A percentile compares a stretch with the other conserved stretches of the same genome.
Conservation (phyloP, 2,113 vertebrate genomes). For the Eupsittula cactorum region DNA sequence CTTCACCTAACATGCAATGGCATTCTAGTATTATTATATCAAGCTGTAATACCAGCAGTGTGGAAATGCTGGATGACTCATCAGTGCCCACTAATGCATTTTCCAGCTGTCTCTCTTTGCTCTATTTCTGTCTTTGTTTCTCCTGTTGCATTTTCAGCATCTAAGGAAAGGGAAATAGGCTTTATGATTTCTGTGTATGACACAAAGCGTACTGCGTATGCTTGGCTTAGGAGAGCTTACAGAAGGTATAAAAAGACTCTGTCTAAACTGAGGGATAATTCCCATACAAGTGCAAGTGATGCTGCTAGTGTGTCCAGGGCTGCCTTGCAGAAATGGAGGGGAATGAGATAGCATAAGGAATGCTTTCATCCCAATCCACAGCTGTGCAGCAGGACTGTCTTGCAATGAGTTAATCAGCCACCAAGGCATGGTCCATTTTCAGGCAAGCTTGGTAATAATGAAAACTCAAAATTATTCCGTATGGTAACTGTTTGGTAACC, state of each 20-base stretch:
- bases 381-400: not conserved
- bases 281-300: not conserved
- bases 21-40: not conserved
- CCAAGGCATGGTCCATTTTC: not conserved
- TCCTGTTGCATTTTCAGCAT: not conserved
- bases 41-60: not conserved
- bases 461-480: not conserved
- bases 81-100: not conserved
- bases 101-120: not conserved
- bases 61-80: not conserved
- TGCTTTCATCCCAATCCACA: not conserved
- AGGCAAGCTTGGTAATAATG: not conserved
- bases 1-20: not conserved
- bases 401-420: accelerated
- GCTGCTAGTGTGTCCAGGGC: not conserved
- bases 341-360: accelerated
- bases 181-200: not conserved
- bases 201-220: accelerated
- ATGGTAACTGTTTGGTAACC: not conserved
- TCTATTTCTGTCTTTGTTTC: not conserved
- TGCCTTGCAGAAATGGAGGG: not conserved
- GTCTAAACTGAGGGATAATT: not conserved
- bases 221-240: not conserved
- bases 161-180: not conserved
- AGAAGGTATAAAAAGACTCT: not conserved